These are phyloP conservation scores for Calephelis perditalis DNA, from an alignment of 2,888 invertebrate genomes.

Conservation along the genomic window DNA sequence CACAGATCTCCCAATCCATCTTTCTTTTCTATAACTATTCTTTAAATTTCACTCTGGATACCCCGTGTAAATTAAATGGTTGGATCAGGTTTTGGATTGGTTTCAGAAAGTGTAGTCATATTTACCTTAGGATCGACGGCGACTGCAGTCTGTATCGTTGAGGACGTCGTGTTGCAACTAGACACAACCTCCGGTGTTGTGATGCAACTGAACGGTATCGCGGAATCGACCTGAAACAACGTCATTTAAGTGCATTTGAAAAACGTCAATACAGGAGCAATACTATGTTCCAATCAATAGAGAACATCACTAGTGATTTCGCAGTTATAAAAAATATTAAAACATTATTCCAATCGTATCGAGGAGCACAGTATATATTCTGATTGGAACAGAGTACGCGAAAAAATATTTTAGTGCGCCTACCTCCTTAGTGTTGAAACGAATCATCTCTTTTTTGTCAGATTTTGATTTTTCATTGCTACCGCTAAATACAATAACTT, in stretches of 20 bases:
- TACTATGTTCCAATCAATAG: slow-evolving; percentile 6
- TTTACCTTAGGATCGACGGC: slow-evolving; percentile 62
- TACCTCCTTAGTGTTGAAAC: not conserved
- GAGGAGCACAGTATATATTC: not conserved
- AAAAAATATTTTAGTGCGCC: not conserved
- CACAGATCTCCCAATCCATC: too few species aligned
- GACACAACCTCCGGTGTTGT: slow-evolving; percentile 70
- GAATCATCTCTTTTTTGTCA: slow-evolving; percentile 1
- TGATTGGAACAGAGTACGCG: slow-evolving; percentile 3
- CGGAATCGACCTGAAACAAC: slow-evolving; percentile 63
- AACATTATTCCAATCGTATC: not conserved
- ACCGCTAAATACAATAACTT: not conserved
- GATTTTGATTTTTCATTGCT: not conserved
- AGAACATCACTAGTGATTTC: too few species aligned
- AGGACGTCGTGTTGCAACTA: slow-evolving; percentile 64
- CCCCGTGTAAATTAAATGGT: too few species aligned
- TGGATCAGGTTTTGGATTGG: too few species aligned
- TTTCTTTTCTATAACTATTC: too few species aligned
- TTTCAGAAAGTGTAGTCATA: not conserved
- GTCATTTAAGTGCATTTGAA: slow-evolving; percentile 9
- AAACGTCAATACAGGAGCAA: slow-evolving; percentile 4
- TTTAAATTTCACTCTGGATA: too few species aligned
- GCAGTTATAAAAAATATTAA: too few species aligned
- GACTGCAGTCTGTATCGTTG: slow-evolving; percentile 49
- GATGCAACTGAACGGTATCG: slow-evolving; percentile 74